These are phyloP conservation scores for Xiphophorus hellerii DNA, from an alignment of 2,113 vertebrate species.

Conservation along the genomic window DNA sequence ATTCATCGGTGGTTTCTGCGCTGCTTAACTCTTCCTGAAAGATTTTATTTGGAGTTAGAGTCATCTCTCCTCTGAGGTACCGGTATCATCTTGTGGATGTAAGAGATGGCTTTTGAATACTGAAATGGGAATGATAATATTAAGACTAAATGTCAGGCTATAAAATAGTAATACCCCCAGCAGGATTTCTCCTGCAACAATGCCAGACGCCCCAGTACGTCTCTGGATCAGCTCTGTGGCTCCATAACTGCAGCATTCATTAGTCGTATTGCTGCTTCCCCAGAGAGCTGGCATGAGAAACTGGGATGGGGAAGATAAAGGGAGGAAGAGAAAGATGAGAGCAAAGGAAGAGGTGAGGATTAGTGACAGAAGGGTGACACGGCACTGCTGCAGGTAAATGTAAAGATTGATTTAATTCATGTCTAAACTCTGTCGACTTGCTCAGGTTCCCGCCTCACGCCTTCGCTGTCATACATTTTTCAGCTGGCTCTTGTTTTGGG, in stretches of 20 bases:
- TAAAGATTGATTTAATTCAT: conserved; percentile 64
- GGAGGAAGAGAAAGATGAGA: background rate
- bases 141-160: conserved; percentile 5
- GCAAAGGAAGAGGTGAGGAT: conserved; percentile 10
- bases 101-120: conserved; percentile 8
- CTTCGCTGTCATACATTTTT: conserved; percentile 46
- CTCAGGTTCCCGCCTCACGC: background rate
- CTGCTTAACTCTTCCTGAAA: background rate
- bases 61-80: background rate
- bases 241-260: conserved; percentile 21
- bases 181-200: background rate
- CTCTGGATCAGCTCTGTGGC: conserved; percentile 10
- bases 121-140: conserved; percentile 14
- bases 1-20: background rate
- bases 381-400: conserved; percentile 34
- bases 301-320: background rate
- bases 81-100: background rate
- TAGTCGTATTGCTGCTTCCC: conserved; percentile 5
- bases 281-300: conserved; percentile 11
- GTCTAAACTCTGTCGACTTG: conserved; percentile 44
- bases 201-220: conserved; percentile 3
- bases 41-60: background rate
- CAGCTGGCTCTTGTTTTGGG: conserved; percentile 64
- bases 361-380: conserved; percentile 37
- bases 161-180: conserved; percentile 17